phyloP scores from a whole-genome alignment of 1,140 invertebrate species.

The Paralvinella palmiformis region DNA sequence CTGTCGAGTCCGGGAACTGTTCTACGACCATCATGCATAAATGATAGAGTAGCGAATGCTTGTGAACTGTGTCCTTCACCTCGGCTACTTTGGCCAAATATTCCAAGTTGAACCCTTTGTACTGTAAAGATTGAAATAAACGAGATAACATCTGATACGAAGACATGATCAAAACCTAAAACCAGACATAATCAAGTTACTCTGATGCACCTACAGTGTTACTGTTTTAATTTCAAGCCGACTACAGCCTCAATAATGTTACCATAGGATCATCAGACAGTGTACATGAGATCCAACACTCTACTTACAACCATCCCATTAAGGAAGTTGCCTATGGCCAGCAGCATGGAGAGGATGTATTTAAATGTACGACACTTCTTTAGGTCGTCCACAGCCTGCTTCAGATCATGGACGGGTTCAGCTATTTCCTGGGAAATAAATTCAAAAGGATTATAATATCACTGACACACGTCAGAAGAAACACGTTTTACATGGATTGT shows the following conservation, averaged over 20 bases:
- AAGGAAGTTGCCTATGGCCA: slow-evolving; percentile 94
- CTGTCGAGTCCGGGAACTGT: slow-evolving; percentile 83
- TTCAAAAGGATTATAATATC: neutral
- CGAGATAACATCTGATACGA: no score
- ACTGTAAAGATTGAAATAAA: slow-evolving; percentile 51
- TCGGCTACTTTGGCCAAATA: slow-evolving; percentile 97
- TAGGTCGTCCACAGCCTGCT: slow-evolving; percentile 83
- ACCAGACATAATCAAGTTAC: no score
- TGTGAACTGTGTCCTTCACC: slow-evolving; percentile 98
- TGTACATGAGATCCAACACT: neutral
- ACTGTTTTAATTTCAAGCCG: no score
- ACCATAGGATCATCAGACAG: neutral
- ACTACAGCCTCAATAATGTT: no score
- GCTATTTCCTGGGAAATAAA: slow-evolving; percentile 78
- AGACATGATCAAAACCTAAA: no score
- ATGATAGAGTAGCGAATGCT: slow-evolving; percentile 95
- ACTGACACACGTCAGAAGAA: no score
- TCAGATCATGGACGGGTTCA: slow-evolving; percentile 96
- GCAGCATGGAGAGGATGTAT: slow-evolving; percentile 83
- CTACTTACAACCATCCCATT: slow-evolving; percentile 76
- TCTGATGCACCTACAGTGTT: no score
- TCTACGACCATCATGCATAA: slow-evolving; percentile 96
- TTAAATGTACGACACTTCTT: slow-evolving; percentile 83
- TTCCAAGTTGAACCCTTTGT: slow-evolving; percentile 96
- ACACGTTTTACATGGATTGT: no score